phyloP scores from a whole-genome alignment of 2,888 invertebrate species.

The Callyntrura sp. region DNA sequence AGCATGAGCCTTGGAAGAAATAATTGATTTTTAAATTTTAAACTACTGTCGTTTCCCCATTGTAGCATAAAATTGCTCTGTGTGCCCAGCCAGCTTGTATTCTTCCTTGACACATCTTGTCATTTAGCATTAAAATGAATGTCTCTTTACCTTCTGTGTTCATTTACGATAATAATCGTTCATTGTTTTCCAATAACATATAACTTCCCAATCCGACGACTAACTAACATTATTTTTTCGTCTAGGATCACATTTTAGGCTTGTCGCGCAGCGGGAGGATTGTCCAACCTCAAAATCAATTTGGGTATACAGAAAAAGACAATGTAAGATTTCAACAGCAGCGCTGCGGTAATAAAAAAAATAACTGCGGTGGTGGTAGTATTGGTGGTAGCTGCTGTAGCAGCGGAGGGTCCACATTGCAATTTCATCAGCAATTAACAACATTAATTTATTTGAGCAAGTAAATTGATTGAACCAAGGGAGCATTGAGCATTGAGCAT shows the following conservation, averaged over 20 bases:
- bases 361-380: neutral
- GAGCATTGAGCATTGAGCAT: neutral
- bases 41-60: no score
- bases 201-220: neutral
- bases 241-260: neutral
- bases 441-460: slow-evolving; percentile 7
- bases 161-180: no score
- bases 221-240: neutral
- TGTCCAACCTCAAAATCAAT: slow-evolving; percentile 24
- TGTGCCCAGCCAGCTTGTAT: no score
- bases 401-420: neutral
- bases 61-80: no score
- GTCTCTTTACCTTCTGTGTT: no score
- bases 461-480: neutral
- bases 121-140: no score
- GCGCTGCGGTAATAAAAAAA: neutral
- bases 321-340: neutral
- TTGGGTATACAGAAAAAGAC: neutral
- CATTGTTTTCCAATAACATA: no score
- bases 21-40: no score
- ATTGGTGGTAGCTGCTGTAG: neutral
- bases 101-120: no score
- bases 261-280: slow-evolving; percentile 26
- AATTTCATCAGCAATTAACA: slow-evolving; percentile 35
- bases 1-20: no score